Base-by-base conservation (phyloP, 2,797 vertebrate species). In the Melanotaenia maccullochi region DNA sequence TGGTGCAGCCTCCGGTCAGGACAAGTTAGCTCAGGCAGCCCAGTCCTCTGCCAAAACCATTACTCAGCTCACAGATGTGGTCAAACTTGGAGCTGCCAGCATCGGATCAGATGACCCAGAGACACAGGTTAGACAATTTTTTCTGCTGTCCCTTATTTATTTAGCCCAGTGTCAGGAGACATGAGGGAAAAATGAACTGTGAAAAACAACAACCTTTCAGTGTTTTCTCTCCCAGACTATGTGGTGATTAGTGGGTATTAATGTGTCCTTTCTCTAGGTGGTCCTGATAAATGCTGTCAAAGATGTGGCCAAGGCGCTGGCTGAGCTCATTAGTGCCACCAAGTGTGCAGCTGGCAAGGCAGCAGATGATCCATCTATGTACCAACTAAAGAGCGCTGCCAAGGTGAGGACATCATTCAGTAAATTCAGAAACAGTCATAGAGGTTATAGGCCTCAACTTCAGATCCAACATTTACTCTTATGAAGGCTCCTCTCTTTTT, bases 261-360 rank as follows among this genome's bases (percentile, higher is more conserved):
- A 1, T 66, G 52, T 75, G 24, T 79, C 60, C 61, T 78, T 73
- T 77, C 64, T 60, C 12, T 78, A 98, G 98, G 97, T 99, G 85
- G 97, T 99, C 60, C 90, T 99, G 79, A 99, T 99, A 92, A 99
- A 99, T 24, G 97, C 98, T 33, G 97, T 99, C 69, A 98, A 98
- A 91, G 98, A 99, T 1, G 98, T 99, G 73, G 97, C 98, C 57
- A 99, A 99, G 88, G 98, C 98, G 9, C 94, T 99, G 79, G 96
- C 96, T 2, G 98, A 99, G 87, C 96, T 99, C 88, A 99, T 99
- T 60, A 92, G 97, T 78, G 97, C 98, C 77, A 99, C 98, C 69
- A 99, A 99, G 88, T 97, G 97, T 86, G 97, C 98, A 4, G 93
- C 97, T 12, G 98, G 98, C 78, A 99, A 99, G 83, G 93, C 97